Evolutionary conservation across 2,888 invertebrate genomes (phyloP).

Genomic region (Mellilla xanthometata): DNA sequence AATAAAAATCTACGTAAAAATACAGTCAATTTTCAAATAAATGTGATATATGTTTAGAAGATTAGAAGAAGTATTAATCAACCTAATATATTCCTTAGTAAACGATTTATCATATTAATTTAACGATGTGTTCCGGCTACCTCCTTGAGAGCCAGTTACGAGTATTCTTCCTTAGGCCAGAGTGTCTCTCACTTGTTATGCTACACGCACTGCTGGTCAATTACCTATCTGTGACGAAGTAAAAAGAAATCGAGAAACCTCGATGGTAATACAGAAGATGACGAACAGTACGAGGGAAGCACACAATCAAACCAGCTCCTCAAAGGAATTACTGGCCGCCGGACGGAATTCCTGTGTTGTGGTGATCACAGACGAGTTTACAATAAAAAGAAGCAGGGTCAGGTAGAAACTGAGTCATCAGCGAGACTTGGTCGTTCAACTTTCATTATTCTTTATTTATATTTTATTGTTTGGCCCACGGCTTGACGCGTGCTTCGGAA

Average conservation of each 20-base stretch:
- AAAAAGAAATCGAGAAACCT: conserved; percentile 1
- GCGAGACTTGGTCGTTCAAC: conserved; percentile 70
- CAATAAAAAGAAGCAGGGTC: conserved; percentile 52
- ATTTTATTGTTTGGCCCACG: conserved; percentile 56
- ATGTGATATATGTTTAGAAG: too few species aligned
- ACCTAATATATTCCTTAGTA: too few species aligned
- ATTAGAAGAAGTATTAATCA: too few species aligned
- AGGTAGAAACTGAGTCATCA: conserved; percentile 75
- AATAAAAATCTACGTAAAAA: background rate
- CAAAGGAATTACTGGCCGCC: conserved; percentile 24
- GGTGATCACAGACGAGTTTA: conserved; percentile 52
- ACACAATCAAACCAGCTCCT: conserved; percentile 14
- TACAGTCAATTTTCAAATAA: too few species aligned
- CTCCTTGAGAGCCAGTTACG: too few species aligned
- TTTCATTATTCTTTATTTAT: conserved; percentile 69
- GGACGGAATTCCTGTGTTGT: conserved; percentile 54
- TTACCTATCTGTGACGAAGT: too few species aligned
- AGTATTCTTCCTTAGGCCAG: too few species aligned
- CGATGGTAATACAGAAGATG: conserved; percentile 7
- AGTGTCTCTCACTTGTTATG: too few species aligned
- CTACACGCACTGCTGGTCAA: too few species aligned
- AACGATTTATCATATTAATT: too few species aligned
- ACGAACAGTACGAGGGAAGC: conserved; percentile 11
- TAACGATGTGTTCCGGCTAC: too few species aligned
- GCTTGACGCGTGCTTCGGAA: conserved; percentile 53